phyloP scores from a whole-genome alignment of 2,113 vertebrate genomes.

The Copsychus sechellarum region DNA sequence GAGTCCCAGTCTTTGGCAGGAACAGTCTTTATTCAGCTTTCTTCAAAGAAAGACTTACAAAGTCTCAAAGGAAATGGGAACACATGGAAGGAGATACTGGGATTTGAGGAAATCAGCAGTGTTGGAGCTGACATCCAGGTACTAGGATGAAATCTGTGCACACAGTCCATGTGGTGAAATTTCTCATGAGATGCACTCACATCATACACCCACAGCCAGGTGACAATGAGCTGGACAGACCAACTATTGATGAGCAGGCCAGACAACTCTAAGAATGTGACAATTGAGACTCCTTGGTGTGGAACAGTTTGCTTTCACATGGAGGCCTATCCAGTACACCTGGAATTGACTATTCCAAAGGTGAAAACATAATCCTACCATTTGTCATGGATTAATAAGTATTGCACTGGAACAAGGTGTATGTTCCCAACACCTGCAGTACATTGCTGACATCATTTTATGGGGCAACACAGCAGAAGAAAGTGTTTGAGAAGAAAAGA shows the following conservation, averaged over 20 bases:
- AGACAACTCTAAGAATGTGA: neutral
- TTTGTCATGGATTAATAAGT: neutral
- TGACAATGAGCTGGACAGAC: neutral
- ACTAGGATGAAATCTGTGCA: neutral
- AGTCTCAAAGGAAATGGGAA: neutral
- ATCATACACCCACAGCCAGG: neutral
- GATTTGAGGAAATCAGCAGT: neutral
- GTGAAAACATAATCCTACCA: neutral
- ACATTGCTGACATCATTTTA: neutral
- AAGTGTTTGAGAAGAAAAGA: neutral
- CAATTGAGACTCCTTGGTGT: neutral
- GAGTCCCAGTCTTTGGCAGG: neutral
- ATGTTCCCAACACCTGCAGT: neutral
- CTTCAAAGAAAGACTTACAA: neutral
- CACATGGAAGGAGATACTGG: neutral
- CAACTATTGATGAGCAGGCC: neutral
- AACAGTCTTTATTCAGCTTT: no score
- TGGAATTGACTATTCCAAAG: neutral
- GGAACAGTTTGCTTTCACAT: neutral
- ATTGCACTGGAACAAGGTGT: neutral
- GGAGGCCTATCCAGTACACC: no score
- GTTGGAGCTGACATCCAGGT: neutral
- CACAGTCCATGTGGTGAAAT: neutral
- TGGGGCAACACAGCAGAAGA: neutral
- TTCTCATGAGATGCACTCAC: fast-evolving